Base-by-base conservation (phyloP, 2,888 invertebrate genomes). In the Ephialtes manifestator region DNA sequence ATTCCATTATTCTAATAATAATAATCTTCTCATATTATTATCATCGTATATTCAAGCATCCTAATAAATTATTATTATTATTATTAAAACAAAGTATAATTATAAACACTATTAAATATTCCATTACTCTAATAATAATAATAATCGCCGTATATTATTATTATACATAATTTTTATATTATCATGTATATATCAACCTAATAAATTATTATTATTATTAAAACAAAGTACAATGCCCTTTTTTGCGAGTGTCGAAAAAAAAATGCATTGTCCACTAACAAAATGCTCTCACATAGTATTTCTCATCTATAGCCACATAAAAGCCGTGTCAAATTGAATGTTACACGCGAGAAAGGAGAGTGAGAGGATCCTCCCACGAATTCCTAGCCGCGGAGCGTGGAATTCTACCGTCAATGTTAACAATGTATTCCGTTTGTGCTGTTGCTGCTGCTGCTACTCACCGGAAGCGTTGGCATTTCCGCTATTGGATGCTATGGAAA, bases 391-490 rank as follows among this genome's bases (percentile, higher is more conserved):
- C 55, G 15, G 31, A 31, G 46, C 74, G 48, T 18, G 58, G 31
- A 63, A 63, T n/a, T 31, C 63, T 10, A 35, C 18, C 75, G 48
- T 20, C 35, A 15, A 39, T 15, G 39, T 43, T 39, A 18, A 63
- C 46, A 63, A 63, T 48, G 60, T 63, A 35, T 63, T 55, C 24
- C 4, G 18, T 58, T 13, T 24, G 11, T 39, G 39, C 18, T n/a
- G n/a, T n/a, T n/a, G n/a, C n/a, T 39, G 8, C 39, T 10, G 31
- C 48, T 80, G 63, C 85, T 86, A 89, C 91, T 90, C 77, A 91
- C 91, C 91, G 81, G 87, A 88, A 83, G 90, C 90, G 89, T 87
- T 88, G 78, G 90, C 91, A 88, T 90, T 87, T 63, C 86, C 85
- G 81, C 86, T 86, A 85, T 89, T 88, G 85, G 88, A 88, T 65